Evolutionary conservation across 2,797 vertebrate species (phyloP), one percentile per base, ranked within the genome.

Genomic region (Oreochromis mossambicus): DNA sequence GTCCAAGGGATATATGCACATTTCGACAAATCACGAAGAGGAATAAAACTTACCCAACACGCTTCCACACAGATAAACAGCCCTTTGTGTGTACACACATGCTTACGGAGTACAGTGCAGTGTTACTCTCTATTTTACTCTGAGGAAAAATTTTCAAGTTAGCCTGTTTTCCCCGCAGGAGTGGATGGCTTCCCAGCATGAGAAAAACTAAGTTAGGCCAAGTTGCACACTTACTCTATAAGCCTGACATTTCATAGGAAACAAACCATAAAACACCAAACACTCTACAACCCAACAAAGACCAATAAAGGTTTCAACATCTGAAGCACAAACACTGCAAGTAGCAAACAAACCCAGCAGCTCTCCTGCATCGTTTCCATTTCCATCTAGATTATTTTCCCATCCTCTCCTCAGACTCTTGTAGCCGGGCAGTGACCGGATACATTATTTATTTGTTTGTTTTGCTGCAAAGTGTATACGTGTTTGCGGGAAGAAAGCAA

Each of bases 401-500:
- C 81, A 51, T 85, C 87, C 79, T 78, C 54, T 82, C 63, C 58
- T 86, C 50, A 63, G 76, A 85, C 88, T 88, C 83, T 88, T 78
- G 83, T 15, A 84, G 86, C 87, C 83, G 15, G 77, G 78, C 88
- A 86, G 77, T 87, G 87, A 91, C 81, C 86, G 24, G 80, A 77
- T 82, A 63, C 89, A 87, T 92, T 92, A 92, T 92, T 93, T 94
- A 93, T 92, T 92, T 93, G 86, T 93, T 91, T 94, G 91, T 90
- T 88, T 90, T 87, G 84, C 75, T 86, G 79, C 68, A 82, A 41
- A 17, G 79, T 54, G 66, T 86, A 66, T 88, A 70, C 78, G 80
- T 86, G 81, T 92, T 79, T 81, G 82, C 17, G 7, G 83, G 61
- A 51, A 88, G 79, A 82, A 88, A 91, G 91, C 80, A 58, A 87